Evolutionary conservation across 2,797 vertebrate species (phyloP).

Genomic region (Sebastes glaucus): DNA sequence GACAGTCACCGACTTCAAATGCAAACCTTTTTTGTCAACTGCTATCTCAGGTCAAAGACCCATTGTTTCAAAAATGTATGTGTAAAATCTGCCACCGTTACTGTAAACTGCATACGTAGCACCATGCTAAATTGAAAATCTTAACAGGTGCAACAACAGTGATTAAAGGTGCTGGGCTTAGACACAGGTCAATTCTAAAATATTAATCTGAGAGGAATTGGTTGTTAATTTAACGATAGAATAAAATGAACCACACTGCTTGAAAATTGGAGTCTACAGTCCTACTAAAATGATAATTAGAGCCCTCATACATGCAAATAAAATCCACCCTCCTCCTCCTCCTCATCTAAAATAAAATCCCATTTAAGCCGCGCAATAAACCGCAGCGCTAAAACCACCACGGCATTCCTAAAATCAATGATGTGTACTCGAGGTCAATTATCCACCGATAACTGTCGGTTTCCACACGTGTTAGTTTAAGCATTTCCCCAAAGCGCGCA

Average conservation of each 20-base stretch:
- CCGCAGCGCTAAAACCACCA: not conserved
- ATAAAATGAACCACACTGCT: not conserved
- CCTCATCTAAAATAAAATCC: not conserved
- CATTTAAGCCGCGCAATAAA: not conserved
- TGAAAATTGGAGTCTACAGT: not conserved
- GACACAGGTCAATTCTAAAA: not conserved
- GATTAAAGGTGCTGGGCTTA: not conserved
- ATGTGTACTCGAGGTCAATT: conserved; percentile 30
- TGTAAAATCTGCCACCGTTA: not conserved
- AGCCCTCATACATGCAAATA: not conserved
- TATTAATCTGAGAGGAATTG: not conserved
- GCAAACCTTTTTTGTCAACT: not conserved
- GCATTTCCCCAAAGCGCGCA: conserved; percentile 8
- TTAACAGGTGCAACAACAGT: not conserved
- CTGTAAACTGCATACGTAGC: not conserved
- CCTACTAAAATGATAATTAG: not conserved
- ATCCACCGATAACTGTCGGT: conserved; percentile 23
- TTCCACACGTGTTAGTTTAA: conserved; percentile 31
- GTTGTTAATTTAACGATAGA: not conserved
- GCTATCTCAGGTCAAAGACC: no score
- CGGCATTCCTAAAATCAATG: conserved; percentile 39
- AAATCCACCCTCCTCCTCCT: not conserved
- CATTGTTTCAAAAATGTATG: not conserved
- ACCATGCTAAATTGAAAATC: not conserved
- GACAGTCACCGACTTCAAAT: not conserved